Percentiles rank a stretch among this genome's conserved stretches.
These are phyloP conservation scores for Dicrurus megarhynchus DNA, from an alignment of 2,113 vertebrate genomes.

Conservation along the genomic window DNA sequence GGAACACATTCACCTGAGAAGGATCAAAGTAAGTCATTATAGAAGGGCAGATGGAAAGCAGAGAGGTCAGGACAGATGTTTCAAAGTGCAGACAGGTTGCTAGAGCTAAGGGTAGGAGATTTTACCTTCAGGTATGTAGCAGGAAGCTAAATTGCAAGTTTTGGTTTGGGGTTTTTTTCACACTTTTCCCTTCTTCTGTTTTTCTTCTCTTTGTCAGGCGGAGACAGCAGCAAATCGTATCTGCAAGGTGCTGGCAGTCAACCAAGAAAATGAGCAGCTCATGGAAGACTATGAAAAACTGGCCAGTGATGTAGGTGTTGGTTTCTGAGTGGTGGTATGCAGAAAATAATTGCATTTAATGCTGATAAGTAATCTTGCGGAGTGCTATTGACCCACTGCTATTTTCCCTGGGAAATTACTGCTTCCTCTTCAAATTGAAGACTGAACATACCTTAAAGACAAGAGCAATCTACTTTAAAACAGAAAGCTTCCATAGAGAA, in stretches of 20 bases:
- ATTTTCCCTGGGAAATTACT: neutral
- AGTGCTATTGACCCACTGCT: neutral
- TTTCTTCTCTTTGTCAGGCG: conserved; percentile 77
- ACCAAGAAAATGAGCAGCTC: conserved; percentile 98
- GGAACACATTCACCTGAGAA: neutral
- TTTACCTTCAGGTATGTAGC: neutral
- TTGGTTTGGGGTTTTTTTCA: neutral
- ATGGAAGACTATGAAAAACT: conserved; percentile 99
- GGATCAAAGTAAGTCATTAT: neutral
- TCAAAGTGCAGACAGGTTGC: neutral
- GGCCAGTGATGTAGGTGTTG: conserved; percentile 93
- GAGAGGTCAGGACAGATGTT: neutral
- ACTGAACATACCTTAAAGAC: neutral
- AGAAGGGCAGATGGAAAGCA: neutral
- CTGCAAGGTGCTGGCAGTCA: conserved; percentile 98
- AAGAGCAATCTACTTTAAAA: neutral
- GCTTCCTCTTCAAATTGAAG: neutral
- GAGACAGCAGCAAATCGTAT: conserved; percentile 99
- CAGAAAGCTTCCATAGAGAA: neutral
- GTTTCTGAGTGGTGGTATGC: neutral
- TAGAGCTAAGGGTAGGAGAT: neutral
- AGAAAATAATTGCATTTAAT: neutral
- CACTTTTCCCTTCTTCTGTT: neutral
- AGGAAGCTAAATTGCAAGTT: neutral
- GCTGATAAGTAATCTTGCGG: neutral